Evolutionary conservation across 2,888 invertebrate species (phyloP).

Genomic region (Drosophila tripunctata): DNA sequence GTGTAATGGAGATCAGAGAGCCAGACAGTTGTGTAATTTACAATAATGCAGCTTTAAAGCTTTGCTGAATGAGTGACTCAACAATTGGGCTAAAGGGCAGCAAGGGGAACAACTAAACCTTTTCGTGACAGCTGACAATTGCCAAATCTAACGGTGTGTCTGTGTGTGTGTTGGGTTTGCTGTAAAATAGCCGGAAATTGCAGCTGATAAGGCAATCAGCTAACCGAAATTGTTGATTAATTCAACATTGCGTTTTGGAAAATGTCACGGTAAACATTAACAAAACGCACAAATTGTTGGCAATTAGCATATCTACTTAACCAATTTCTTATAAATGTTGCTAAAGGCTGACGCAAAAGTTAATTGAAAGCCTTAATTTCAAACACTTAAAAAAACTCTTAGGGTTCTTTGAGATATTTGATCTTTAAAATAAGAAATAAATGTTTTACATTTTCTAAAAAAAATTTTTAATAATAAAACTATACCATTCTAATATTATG

Average conservation of each 20-base stretch:
- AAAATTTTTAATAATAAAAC: too few species aligned
- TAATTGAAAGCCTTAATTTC: neutral
- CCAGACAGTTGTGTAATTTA: slow-evolving; percentile 34
- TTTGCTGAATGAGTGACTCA: slow-evolving; percentile 30
- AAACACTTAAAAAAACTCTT: neutral
- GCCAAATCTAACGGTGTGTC: slow-evolving; percentile 14
- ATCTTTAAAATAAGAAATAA: too few species aligned
- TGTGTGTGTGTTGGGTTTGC: neutral
- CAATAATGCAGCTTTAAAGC: slow-evolving; percentile 46
- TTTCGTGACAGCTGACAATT: slow-evolving; percentile 68
- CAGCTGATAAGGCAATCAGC: slow-evolving; percentile 49
- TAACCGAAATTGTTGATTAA: slow-evolving; percentile 49
- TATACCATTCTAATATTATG: too few species aligned
- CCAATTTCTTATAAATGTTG: neutral
- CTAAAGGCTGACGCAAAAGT: neutral
- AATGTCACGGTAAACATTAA: slow-evolving; percentile 13
- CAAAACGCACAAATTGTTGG: slow-evolving; percentile 10
- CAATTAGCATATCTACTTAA: neutral
- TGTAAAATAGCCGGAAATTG: slow-evolving; percentile 51
- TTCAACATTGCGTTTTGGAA: slow-evolving; percentile 26
- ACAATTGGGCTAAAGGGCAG: neutral
- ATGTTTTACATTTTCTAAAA: too few species aligned
- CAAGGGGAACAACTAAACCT: slow-evolving; percentile 14
- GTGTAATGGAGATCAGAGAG: neutral
- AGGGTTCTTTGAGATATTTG: too few species aligned